Evolutionary conservation across 2,888 invertebrate genomes (phyloP).

Genomic region (Apodemia zela): DNA sequence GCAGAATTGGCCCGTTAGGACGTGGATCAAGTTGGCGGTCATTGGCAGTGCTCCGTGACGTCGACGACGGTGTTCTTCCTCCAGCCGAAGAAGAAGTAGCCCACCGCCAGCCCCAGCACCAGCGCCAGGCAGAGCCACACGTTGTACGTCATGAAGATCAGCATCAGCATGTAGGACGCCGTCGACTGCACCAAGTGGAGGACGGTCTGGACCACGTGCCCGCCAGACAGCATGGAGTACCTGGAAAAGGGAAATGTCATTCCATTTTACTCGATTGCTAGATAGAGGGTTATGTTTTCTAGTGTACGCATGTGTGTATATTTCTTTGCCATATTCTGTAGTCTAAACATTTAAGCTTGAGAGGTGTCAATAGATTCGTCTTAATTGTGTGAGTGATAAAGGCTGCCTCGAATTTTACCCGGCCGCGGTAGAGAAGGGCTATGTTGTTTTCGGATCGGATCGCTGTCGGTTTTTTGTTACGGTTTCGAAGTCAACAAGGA

Average conservation of each 20-base stretch:
- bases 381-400: no score
- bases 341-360: no score
- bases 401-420: no score
- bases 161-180: constrained; percentile 94
- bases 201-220: constrained; percentile 91
- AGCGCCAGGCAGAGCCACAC: constrained; percentile 95
- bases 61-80: constrained; percentile 94
- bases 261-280: no score
- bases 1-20: neutral
- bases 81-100: constrained; percentile 98
- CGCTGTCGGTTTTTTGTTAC: no score
- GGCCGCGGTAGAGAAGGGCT: no score
- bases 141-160: constrained; percentile 99
- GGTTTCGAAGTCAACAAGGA: no score
- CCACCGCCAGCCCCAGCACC: constrained; percentile 92
- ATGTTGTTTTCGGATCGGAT: no score
- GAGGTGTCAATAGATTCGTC: no score
- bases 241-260: constrained; percentile 69
- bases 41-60: constrained; percentile 96
- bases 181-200: constrained; percentile 94
- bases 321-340: no score
- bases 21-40: constrained; percentile 38
- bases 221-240: constrained; percentile 89
- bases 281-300: no score
- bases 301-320: no score